A percentile compares a stretch with the other conserved stretches of the same genome.
Conservation (phyloP, 2,113 vertebrate genomes). For the Sterna hirundo region DNA sequence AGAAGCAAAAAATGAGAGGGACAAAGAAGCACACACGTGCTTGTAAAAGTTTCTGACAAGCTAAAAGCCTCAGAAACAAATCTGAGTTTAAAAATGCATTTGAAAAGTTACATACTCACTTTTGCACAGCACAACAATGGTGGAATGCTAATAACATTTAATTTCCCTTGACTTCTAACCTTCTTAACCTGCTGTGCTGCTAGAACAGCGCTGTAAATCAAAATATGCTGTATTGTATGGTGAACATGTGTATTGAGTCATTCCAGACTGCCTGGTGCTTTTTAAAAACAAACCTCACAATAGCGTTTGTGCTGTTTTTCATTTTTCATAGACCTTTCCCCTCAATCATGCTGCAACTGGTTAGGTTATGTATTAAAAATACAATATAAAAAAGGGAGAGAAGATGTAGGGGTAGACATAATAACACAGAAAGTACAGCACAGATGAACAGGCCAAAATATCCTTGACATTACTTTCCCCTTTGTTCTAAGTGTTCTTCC, state of each 20-base stretch:
- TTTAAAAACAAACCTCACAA: constrained; percentile 70
- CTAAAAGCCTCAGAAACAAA: constrained; percentile 55
- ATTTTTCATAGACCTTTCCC: constrained; percentile 63
- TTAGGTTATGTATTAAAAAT: constrained; percentile 65
- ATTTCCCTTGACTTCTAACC: constrained; percentile 79
- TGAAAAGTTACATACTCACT: constrained; percentile 67
- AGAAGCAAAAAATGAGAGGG: constrained; percentile 11
- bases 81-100: constrained; percentile 65
- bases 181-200: constrained; percentile 72
- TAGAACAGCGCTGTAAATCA: constrained; percentile 66
- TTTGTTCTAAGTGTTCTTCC: constrained; percentile 77
- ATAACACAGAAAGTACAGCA: constrained; percentile 51
- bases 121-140: constrained; percentile 59
- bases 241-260: constrained; percentile 68
- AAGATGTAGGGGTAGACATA: constrained; percentile 57
- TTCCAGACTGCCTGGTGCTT: constrained; percentile 70
- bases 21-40: not conserved
- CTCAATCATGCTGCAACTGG: constrained; percentile 57
- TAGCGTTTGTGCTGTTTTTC: constrained; percentile 62
- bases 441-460: constrained; percentile 60
- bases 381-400: constrained; percentile 39
- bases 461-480: constrained; percentile 63
- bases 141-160: constrained; percentile 76
- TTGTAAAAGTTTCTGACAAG: constrained; percentile 46
- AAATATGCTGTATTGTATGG: constrained; percentile 61